phyloP scores from a whole-genome alignment of 2,113 vertebrate genomes.

The Chaenogobius annularis region DNA sequence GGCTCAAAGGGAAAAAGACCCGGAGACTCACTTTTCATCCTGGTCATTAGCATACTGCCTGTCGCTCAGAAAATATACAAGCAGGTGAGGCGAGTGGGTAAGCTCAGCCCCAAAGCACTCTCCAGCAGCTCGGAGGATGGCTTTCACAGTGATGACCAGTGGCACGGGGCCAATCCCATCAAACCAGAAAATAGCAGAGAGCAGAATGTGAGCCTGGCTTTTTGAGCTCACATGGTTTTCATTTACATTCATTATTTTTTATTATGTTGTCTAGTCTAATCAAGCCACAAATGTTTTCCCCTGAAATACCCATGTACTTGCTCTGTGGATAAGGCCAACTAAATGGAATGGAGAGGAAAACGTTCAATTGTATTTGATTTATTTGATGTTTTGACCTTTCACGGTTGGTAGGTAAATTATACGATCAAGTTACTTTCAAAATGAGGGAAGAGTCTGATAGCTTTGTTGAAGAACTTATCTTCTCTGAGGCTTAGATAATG shows the following conservation, averaged over 20 bases:
- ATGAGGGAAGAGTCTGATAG: no score
- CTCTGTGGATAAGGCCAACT: neutral
- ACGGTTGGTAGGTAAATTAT: no score
- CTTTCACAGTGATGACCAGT: constrained; percentile 63
- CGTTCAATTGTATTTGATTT: neutral
- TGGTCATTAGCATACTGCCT: constrained; percentile 60
- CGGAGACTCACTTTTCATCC: constrained; percentile 61
- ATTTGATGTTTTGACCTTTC: no score
- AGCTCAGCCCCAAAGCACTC: constrained; percentile 52
- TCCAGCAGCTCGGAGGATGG: constrained; percentile 57
- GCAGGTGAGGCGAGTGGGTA: constrained; percentile 33
- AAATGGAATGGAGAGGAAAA: neutral
- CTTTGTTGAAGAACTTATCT: no score
- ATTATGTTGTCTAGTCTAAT: neutral
- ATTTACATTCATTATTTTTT: neutral
- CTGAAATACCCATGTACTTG: neutral
- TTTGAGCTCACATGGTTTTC: constrained; percentile 26
- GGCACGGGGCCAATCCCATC: constrained; percentile 63
- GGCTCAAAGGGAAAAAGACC: constrained; percentile 33
- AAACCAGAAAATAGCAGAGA: constrained; percentile 61
- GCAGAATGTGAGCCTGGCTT: constrained; percentile 49
- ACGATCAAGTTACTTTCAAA: no score
- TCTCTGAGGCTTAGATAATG: no score
- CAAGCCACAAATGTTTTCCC: neutral
- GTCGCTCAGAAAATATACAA: no score